Evolutionary conservation across 2,797 vertebrate genomes (phyloP), one percentile per base, ranked within the genome.

Genomic region (Falco columbarius): DNA sequence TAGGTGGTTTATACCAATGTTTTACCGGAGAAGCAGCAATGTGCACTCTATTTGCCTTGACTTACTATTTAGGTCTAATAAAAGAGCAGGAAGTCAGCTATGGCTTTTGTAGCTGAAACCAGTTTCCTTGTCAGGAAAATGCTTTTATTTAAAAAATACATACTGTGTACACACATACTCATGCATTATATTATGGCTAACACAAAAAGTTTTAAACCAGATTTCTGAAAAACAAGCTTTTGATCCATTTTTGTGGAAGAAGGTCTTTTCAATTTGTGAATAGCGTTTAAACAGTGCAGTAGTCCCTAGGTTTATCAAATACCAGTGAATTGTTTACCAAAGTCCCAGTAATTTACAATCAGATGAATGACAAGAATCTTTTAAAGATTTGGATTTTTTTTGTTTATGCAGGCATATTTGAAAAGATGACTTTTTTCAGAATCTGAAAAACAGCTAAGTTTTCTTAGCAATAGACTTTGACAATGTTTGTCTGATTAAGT

Each of bases 11-110:
- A 23, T 87, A 54, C 52, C 38, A 11, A 3, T 27, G 11, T 72
- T 87, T 89, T 81, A 30, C 38, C 54, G 56, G 24, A 87, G 47
- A 81, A 76, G 55, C 8, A 82, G 47, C 47, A 62, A 55, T 15
- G 8, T 62, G 66, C 30, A 12, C 21, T 55, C 14, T 7, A 65
- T 89, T 79, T 93, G 6, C 21, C 40, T 62, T 77, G 56, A 86
- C 21, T 47, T 81, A 46, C 32, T 90, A 59, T 71, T 86, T 92
- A 77, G 63, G n/a, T 76, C 24, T 66, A 85, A n/a, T 73, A 81
- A 87, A 90, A 92, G 51, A 86, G 44, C 70, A 93, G 89, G 88
- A 90, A 73, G 47, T 90, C 49, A 58, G 59, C 47, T 62, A 66
- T 80, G 55, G 74, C 42, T 73, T 86, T 85, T 73, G 55, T 91